phyloP scores from a whole-genome alignment of 2,888 invertebrate species.

The Lasioglossum villosulum region DNA sequence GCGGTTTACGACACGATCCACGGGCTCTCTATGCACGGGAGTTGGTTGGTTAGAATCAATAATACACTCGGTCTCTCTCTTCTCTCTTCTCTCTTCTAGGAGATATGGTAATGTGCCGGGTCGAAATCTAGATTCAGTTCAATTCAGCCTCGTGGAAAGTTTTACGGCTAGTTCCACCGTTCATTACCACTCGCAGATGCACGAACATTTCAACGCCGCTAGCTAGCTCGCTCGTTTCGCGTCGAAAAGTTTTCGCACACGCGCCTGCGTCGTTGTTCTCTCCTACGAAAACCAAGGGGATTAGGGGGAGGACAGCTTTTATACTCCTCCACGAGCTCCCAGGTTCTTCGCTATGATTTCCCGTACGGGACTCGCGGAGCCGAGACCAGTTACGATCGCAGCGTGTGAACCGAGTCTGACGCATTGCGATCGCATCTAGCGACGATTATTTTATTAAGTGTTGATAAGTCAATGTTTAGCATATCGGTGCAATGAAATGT shows the following conservation, averaged over 20 bases:
- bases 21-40: conserved; percentile 4
- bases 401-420: not conserved
- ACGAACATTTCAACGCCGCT: conserved; percentile 56
- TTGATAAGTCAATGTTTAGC: too few species aligned
- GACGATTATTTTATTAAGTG: not conserved
- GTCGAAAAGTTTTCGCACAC: conserved; percentile 1
- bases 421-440: not conserved
- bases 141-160: conserved; percentile 64
- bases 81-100: conserved; percentile 7
- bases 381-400: not conserved
- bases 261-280: not conserved
- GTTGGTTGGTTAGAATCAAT: conserved; percentile 59
- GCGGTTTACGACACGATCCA: conserved; percentile 19
- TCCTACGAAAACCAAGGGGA: conserved; percentile 5
- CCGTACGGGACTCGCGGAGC: not conserved
- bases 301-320: conserved; percentile 22
- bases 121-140: conserved; percentile 64
- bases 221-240: conserved; percentile 14
- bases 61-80: conserved; percentile 43
- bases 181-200: conserved; percentile 66
- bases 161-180: conserved; percentile 57
- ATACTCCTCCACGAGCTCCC: not conserved
- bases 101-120: conserved; percentile 61
- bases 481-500: too few species aligned
- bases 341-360: not conserved